These are phyloP conservation scores for Drosophila asahinai DNA, from an alignment of 1,140 invertebrate species.

Conservation along the genomic window DNA sequence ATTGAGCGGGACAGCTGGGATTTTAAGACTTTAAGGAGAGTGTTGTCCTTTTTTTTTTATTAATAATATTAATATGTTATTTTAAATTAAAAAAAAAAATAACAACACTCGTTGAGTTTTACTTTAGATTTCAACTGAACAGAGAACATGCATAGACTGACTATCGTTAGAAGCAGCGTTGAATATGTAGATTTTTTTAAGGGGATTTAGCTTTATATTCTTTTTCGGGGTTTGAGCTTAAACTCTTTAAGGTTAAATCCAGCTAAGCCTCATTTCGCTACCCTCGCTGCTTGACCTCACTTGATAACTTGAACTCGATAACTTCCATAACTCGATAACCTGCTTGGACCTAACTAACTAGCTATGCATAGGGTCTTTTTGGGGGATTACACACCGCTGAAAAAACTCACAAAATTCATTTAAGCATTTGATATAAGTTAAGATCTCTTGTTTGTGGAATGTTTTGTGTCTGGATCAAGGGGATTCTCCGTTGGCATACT, in stretches of 20 bases:
- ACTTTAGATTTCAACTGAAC: constrained; percentile 55
- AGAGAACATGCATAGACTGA: constrained; percentile 69
- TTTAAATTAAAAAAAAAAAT: constrained; percentile 8
- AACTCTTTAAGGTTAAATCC: constrained; percentile 63
- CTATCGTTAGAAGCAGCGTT: constrained; percentile 71
- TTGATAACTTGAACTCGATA: constrained; percentile 3
- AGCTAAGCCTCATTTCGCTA: constrained; percentile 85
- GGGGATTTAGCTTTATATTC: constrained; percentile 20
- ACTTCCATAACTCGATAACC: constrained; percentile 14
- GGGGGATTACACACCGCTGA: constrained; percentile 30
- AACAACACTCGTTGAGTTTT: constrained; percentile 38
- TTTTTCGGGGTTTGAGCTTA: constrained; percentile 21
- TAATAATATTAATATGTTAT: background rate
- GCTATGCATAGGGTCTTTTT: constrained; percentile 26
- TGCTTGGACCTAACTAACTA: constrained; percentile 31
- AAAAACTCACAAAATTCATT: constrained; percentile 48
- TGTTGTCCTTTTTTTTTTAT: constrained; percentile 15
- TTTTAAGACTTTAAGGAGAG: constrained; percentile 26
- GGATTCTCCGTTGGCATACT: constrained; percentile 75
- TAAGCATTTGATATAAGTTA: constrained; percentile 14
- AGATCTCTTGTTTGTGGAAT: constrained; percentile 29
- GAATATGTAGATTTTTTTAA: constrained; percentile 51
- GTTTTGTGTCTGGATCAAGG: constrained; percentile 26
- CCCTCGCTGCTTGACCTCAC: constrained; percentile 73
- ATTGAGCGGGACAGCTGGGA: constrained; percentile 32